Evolutionary conservation across 2,797 vertebrate species (phyloP), one percentile per base, ranked within the genome.

Genomic region (Poliocrania exsul): DNA sequence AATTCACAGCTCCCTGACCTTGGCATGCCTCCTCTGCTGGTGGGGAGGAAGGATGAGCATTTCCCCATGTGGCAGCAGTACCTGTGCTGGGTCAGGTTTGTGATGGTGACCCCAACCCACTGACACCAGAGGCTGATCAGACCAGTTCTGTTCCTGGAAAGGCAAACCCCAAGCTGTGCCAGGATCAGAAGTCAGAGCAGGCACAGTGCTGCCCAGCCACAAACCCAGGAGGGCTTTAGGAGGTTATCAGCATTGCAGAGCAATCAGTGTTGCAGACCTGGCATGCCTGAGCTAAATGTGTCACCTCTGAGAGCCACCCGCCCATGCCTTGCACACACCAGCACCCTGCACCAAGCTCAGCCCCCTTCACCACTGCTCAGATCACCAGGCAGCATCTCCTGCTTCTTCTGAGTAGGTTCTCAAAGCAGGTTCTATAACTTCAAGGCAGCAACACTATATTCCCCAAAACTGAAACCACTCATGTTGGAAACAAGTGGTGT

Each of bases 61-160:
- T 65, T 53, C 29, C 37, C 15, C 20, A 23, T 0, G 0, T 0
- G 7, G 35, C 21, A 26, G 42, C 6, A 33, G 25, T 7, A 58
- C 11, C 38, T 8, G 2, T 10, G 24, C 20, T 9, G 0, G 28
- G 18, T 54, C 0, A 0, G 31, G 12, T 28, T 61, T 65, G 33
- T 1, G 2, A 70, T 2, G 0, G 2, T 57, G 40, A 6, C 23
- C 10, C 33, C 31, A 44, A 8, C 5, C 6, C 28, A 16, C 6
- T 0, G 16, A n/a, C 10, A 11, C 31, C 31, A 51, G 13, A 56
- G 11, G 25, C 2, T 9, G 2, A n/a, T 44, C 69, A 25, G 42
- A 35, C 11, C 29, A 9, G 8, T n/a, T 33, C 42, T 24, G 15
- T 4, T 65, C 56, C 33, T 23, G 17, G 17, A 57, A 46, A 53